These are phyloP conservation scores for Notarius lentiginosus DNA, from an alignment of 2,113 vertebrate genomes.

Conservation along the genomic window DNA sequence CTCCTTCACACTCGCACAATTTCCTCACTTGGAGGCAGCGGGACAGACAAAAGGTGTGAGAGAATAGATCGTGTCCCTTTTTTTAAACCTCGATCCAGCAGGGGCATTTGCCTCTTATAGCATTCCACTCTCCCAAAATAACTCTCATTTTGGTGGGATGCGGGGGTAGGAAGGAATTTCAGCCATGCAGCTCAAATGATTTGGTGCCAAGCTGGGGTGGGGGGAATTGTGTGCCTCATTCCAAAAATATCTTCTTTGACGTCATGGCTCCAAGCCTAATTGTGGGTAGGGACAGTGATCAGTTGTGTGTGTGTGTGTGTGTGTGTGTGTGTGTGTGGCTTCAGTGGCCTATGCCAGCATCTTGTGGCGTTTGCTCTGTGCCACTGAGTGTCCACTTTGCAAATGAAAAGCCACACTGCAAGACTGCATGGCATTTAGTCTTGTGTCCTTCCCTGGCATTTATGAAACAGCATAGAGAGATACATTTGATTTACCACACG, in stretches of 20 bases:
- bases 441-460: conserved; percentile 17
- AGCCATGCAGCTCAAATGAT: conserved; percentile 66
- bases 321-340: conserved; percentile 46
- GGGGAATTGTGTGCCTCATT: conserved; percentile 63
- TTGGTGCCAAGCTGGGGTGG: conserved; percentile 52
- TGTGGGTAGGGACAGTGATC: conserved; percentile 54
- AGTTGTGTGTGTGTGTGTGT: conserved; percentile 22
- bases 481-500: conserved; percentile 37
- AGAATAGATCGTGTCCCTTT: conserved; percentile 58
- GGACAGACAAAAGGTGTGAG: conserved; percentile 54
- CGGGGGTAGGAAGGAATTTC: conserved; percentile 66
- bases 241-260: conserved; percentile 67
- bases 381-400: conserved; percentile 61
- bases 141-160: conserved; percentile 62
- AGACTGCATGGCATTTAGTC: conserved; percentile 53
- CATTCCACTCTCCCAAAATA: conserved; percentile 64
- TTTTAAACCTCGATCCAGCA: conserved; percentile 54
- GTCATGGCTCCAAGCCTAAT: conserved; percentile 58
- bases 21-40: conserved; percentile 37
- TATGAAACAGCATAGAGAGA: conserved; percentile 35
- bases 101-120: conserved; percentile 59
- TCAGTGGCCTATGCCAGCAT: conserved; percentile 60
- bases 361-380: conserved; percentile 64
- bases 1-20: conserved; percentile 41
- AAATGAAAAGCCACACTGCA: conserved; percentile 60